phyloP scores from a whole-genome alignment of 1,140 invertebrate species.

The Drosophila subpulchrella region DNA sequence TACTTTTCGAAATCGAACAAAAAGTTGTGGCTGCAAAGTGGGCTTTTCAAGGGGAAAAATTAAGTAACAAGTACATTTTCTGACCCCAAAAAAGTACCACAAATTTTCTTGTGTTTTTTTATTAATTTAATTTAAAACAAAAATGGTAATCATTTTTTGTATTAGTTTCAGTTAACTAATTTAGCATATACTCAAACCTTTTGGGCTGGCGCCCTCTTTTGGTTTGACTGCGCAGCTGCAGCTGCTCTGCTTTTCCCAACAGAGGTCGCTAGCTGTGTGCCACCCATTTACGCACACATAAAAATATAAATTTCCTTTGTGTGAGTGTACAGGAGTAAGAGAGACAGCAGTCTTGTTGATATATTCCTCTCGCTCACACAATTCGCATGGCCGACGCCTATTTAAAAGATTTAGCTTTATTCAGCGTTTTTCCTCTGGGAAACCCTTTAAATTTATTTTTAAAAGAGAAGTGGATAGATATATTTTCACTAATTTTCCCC shows the following conservation, averaged over 20 bases:
- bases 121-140: neutral
- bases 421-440: neutral
- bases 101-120: neutral
- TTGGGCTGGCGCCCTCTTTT: constrained; percentile 34
- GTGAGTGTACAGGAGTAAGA: constrained; percentile 10
- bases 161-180: neutral
- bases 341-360: neutral
- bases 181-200: constrained; percentile 47
- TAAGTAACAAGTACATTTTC: neutral
- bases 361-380: constrained; percentile 15
- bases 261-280: constrained; percentile 39
- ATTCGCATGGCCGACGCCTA: constrained; percentile 16
- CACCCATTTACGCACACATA: constrained; percentile 44
- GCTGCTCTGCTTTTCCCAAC: constrained; percentile 1
- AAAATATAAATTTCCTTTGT: neutral
- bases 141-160: neutral
- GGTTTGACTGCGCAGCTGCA: constrained; percentile 12
- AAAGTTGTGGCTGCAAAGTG: constrained; percentile 20
- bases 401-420: neutral
- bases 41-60: constrained; percentile 24
- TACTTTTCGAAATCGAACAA: constrained; percentile 52
- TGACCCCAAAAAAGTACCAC: too few species aligned
- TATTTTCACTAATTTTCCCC: neutral
- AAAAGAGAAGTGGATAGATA: neutral
- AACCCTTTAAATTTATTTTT: neutral